These are phyloP conservation scores for Liparis tanakae DNA, from an alignment of 2,797 vertebrate species.

Conservation along the genomic window DNA sequence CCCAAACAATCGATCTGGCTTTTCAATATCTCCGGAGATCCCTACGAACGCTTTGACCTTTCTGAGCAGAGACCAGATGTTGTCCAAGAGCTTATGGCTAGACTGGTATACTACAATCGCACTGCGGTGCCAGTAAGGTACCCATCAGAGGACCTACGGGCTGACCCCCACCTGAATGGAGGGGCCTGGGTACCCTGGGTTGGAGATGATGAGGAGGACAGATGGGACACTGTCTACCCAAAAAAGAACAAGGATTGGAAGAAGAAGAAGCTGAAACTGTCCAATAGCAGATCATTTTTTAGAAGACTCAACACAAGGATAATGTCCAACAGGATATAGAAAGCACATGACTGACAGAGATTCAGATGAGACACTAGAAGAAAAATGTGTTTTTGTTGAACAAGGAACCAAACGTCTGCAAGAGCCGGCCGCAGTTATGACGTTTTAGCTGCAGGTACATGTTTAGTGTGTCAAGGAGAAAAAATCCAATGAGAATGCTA, in stretches of 20 bases:
- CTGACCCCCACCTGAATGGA: constrained; percentile 91
- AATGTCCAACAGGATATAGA: constrained; percentile 94
- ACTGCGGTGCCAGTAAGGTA: constrained; percentile 96
- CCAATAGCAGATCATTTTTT: constrained; percentile 92
- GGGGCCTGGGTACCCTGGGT: constrained; percentile 97
- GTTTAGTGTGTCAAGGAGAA: constrained; percentile 7
- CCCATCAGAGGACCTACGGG: constrained; percentile 92
- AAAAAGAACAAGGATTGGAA: constrained; percentile 85
- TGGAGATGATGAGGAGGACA: constrained; percentile 88
- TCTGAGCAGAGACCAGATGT: constrained; percentile 89
- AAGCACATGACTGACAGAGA: background rate
- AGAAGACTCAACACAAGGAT: constrained; percentile 92
- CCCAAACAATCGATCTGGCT: constrained; percentile 91
- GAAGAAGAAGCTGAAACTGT: constrained; percentile 91
- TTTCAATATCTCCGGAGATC: constrained; percentile 95
- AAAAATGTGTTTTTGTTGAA: constrained; percentile 3
- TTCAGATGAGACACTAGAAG: constrained; percentile 1
- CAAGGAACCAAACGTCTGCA: background rate
- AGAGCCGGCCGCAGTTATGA: background rate
- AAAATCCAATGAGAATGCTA: background rate
- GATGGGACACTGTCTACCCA: constrained; percentile 77
- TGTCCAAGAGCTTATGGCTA: constrained; percentile 89
- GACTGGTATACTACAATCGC: constrained; percentile 90
- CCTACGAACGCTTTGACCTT: constrained; percentile 91
- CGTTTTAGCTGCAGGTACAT: constrained; percentile 13